Evolutionary conservation across 2,888 invertebrate species (phyloP).

Genomic region (Caenorhabditis drosophilae): DNA sequence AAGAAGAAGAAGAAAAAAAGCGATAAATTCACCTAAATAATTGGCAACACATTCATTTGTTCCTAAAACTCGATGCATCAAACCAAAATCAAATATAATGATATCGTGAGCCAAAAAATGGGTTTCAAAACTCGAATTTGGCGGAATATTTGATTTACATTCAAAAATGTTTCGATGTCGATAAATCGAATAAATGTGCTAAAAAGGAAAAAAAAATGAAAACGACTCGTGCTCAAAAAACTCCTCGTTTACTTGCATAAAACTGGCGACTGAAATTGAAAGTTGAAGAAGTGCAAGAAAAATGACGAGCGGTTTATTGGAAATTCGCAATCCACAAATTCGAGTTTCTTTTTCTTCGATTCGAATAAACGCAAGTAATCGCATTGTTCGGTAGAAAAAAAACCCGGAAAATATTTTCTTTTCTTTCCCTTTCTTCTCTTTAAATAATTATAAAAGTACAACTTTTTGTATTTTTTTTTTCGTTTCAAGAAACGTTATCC

Average conservation of each 20-base stretch:
- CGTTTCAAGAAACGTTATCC: neutral
- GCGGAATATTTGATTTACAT: constrained; percentile 58
- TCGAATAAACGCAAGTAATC: constrained; percentile 52
- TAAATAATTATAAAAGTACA: neutral
- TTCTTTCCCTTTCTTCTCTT: neutral
- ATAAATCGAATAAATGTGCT: constrained; percentile 64
- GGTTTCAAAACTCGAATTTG: constrained; percentile 49
- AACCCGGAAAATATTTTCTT: neutral
- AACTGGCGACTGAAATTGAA: constrained; percentile 51
- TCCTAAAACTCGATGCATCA: constrained; percentile 67
- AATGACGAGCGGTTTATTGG: constrained; percentile 52
- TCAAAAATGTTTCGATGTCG: constrained; percentile 58
- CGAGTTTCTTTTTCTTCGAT: constrained; percentile 60
- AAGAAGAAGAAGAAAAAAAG: neutral
- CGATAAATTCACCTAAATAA: constrained; percentile 55
- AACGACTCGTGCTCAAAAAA: too few species aligned
- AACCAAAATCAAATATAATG: constrained; percentile 68
- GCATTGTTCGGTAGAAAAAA: constrained; percentile 32
- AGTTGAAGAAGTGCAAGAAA: constrained; percentile 57
- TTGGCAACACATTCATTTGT: constrained; percentile 68
- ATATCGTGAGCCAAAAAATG: constrained; percentile 66
- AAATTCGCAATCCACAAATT: constrained; percentile 49
- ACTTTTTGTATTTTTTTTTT: neutral
- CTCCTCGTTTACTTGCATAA: too few species aligned
- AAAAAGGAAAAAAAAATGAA: constrained; percentile 18